Base-by-base conservation (phyloP, 2,888 invertebrate genomes). In the Bugula neritina region DNA sequence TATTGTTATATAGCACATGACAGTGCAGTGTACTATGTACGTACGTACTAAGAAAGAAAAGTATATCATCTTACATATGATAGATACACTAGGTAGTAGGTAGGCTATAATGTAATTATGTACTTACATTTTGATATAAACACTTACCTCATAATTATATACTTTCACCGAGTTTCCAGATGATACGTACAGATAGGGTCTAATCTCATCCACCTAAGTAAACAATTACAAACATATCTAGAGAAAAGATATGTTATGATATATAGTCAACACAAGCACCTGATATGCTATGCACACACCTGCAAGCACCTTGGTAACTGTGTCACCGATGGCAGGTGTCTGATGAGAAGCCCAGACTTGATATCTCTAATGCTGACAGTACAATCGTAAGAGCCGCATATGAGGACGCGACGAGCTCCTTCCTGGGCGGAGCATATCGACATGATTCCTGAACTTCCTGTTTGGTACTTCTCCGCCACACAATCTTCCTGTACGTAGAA, bases 361-460 rank as follows among this genome's bases (percentile, higher is more conserved):
- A 63, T 31, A 31, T 63, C 63, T 31, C 63, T 27, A 2, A 63
- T 31, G 27, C 31, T 31, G 2, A 63, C 10, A 5, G 17, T 27
- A 63, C 31, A 25, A n/a, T 63, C 63, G 63, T 63, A 63, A 10
- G 63, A 63, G 63, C 63, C 63, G n/a, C 63, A 63, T 21, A 63
- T 63, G 63, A 63, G 2, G 5, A 63, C 31, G 13, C 31, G 27
- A 25, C 63, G 27, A 2, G 63, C 63, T 10, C 63, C 63, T 63
- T 63, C 63, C n/a, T 63, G 63, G 3, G 63, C 63, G 27, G 63
- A 13, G n/a, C 63, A 63, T 31, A 63, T 63, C 5, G 25, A 3
- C 31, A 63, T 13, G 27, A 63, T 63, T 10, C 63, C 63, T 31
- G 63, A 63, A 3, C 17, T 27, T 27, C 31, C 63, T 63, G 63